Conservation (phyloP, 2,888 invertebrate genomes). For the Hyposoter dolosus region DNA sequence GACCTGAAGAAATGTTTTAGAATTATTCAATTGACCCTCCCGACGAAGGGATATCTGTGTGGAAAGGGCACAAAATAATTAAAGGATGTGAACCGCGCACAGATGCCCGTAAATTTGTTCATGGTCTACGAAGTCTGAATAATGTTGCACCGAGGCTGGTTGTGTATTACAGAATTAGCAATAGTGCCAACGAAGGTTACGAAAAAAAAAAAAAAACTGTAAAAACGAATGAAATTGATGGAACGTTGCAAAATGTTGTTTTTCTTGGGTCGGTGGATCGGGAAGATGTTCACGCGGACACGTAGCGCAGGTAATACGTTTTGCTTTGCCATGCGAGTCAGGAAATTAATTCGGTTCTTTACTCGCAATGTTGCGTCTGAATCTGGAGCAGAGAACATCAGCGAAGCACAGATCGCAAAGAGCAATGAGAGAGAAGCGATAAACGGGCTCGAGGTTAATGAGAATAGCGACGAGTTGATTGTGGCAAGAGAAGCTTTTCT, state of each 20-base stretch:
- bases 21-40: not conserved
- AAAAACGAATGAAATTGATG: not conserved
- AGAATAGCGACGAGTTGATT: constrained; percentile 53
- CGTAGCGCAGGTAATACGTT: not conserved
- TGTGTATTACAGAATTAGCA: not conserved
- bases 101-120: not conserved
- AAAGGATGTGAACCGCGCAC: not conserved
- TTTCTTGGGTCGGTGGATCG: not conserved
- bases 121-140: not conserved
- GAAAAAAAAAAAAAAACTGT: not conserved
- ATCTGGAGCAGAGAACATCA: constrained; percentile 36
- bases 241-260: not conserved
- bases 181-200: not conserved
- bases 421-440: constrained; percentile 39
- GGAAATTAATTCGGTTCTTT: constrained; percentile 63
- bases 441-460: constrained; percentile 49
- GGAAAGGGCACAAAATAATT: not conserved
- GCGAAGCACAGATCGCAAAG: constrained; percentile 5
- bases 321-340: not conserved
- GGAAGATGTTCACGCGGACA: not conserved
- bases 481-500: constrained; percentile 29
- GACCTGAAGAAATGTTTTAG: not conserved
- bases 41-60: not conserved
- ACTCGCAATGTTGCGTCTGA: constrained; percentile 27
- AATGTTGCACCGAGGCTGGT: not conserved